Evolutionary conservation across 1,140 invertebrate species (phyloP).

Genomic region (Hesperophylax magnus): DNA sequence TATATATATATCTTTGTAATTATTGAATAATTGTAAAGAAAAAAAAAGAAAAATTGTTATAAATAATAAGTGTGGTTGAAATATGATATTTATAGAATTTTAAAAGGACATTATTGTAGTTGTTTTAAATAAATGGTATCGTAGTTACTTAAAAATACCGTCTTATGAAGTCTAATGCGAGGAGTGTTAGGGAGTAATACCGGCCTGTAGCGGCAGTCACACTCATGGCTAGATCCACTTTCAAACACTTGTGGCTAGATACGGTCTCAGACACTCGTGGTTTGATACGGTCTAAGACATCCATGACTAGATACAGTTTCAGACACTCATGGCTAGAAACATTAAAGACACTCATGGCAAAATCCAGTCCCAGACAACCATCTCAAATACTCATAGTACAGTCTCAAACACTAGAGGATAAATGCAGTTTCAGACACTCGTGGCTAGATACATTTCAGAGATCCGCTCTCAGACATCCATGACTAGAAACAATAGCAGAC

Average conservation of each 20-base stretch:
- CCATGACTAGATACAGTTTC: no score
- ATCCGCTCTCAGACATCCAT: not conserved
- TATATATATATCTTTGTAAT: slow-evolving; percentile 58
- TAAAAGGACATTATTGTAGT: slow-evolving; percentile 57
- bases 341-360: no score
- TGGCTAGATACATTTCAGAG: no score
- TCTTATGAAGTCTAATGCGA: slow-evolving; percentile 56
- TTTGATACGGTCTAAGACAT: no score
- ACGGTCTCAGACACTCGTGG: not conserved
- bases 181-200: slow-evolving; percentile 24
- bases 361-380: not conserved
- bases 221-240: not conserved
- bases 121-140: slow-evolving; percentile 59
- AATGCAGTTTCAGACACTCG: no score
- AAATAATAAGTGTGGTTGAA: slow-evolving; percentile 59
- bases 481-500: no score
- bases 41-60: slow-evolving; percentile 57
- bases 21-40: slow-evolving; percentile 59
- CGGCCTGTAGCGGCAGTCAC: no score
- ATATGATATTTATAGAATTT: slow-evolving; percentile 59
- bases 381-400: not conserved
- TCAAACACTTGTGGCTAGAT: not conserved
- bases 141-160: slow-evolving; percentile 58
- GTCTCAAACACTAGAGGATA: not conserved
- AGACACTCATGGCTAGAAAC: no score